Evolutionary conservation across 1,140 invertebrate genomes (phyloP), one percentile per base, ranked within the genome.

Genomic region (Drosophila biarmipes): DNA sequence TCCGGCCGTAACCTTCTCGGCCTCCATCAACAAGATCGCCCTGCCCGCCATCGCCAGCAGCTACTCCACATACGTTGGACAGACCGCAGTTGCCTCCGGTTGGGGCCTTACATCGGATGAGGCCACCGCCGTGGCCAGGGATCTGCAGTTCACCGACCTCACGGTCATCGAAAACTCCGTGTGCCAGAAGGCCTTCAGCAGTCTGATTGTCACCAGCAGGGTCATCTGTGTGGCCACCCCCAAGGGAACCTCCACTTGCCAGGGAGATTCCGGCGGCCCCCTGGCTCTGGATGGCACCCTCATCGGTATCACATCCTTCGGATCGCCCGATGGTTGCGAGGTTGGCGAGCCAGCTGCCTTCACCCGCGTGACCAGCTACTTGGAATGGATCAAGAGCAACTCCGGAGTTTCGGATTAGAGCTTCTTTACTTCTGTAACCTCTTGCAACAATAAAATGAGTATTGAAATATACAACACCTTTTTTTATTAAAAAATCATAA

Each of bases 281-380:
- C 81, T 93, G 54, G 90, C 92, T 1, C 58, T 82, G 14, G n/a
- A 19, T 29, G 38, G 24, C 1, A 14, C 58, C 12, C 78, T 79
- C 56, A 68, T 94, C 61, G 94, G 94, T 78, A 76, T 94, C 10
- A 93, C 92, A n/a, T 94, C 94, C 5, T 94, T 94, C 81, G 93
- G 93, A 38, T 90, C 92, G 21, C 61, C 76, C 37, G 78, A 85
- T n/a, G 94, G 93, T 17, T 95, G 94, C 77, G 84, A 92, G 59
- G 67, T 81, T 27, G 93, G 93, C 27, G 92, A 87, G 63, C 94
- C 94, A 43, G 91, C 91, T 58, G 93, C 91, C 17, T 94, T 92
- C 80, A 93, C 93, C 5, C 92, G 94, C 58, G 43, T 93, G n/a
- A 93, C 93, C 38, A 91, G 80, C 59, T 94, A 91, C 89, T 72